Evolutionary conservation across 2,113 vertebrate species (phyloP).

Genomic region (Anthoscopus minutus): DNA sequence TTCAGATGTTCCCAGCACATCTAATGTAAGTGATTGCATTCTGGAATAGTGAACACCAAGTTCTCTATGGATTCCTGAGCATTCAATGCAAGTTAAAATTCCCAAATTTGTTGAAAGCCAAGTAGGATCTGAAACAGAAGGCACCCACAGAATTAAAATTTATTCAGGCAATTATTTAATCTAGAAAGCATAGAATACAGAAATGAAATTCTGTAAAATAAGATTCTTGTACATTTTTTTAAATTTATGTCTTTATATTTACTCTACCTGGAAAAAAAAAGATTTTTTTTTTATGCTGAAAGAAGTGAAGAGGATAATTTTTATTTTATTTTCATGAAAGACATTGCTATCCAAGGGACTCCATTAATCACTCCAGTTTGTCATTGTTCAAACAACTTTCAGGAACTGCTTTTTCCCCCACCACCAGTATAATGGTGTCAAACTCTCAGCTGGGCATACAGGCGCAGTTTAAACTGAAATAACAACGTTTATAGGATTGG

Average conservation of each 20-base stretch:
- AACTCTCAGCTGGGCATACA: not conserved
- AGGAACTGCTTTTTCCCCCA: not conserved
- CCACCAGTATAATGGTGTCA: not conserved
- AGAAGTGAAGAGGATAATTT: not conserved
- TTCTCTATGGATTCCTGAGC: conserved; percentile 96
- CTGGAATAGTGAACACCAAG: conserved; percentile 96
- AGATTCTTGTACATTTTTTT: not conserved
- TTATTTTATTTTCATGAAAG: not conserved
- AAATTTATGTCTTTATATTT: not conserved
- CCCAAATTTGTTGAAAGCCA: conserved; percentile 98
- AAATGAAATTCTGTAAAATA: not conserved
- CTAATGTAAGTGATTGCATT: conserved; percentile 95
- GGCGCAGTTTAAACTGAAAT: not conserved
- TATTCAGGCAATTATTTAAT: not conserved
- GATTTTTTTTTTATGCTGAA: not conserved
- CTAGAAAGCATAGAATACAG: not conserved
- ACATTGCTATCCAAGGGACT: not conserved
- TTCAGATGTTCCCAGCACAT: conserved; percentile 94
- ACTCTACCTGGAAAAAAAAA: not conserved
- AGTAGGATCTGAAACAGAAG: conserved; percentile 81
- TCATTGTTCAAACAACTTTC: not conserved
- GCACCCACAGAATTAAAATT: not conserved
- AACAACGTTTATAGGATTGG: not conserved
- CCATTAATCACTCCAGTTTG: not conserved
- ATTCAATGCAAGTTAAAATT: conserved; percentile 95